Conservation (phyloP, 2,888 invertebrate species). For the Drosophila recens region DNA sequence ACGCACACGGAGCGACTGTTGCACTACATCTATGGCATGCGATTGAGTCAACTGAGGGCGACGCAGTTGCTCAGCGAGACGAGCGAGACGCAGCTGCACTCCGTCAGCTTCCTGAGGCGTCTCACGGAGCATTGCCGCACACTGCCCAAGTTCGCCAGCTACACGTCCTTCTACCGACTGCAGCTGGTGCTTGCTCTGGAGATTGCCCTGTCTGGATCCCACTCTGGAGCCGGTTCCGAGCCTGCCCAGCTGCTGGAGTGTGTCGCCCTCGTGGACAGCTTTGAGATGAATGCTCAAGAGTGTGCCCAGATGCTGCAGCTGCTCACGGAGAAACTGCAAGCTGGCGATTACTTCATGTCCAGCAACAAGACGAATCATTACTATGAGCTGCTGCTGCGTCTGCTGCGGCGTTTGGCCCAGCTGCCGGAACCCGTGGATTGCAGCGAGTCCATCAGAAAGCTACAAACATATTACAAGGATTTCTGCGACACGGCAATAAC, state of each 20-base stretch:
- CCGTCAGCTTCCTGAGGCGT: constrained; percentile 74
- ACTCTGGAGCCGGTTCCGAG: background rate
- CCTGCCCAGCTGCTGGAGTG: constrained; percentile 64
- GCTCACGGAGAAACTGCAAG: constrained; percentile 82
- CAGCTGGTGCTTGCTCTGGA: constrained; percentile 82
- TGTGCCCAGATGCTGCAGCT: constrained; percentile 77
- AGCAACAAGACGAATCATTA: constrained; percentile 84
- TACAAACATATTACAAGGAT: constrained; percentile 85
- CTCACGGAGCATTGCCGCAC: constrained; percentile 71
- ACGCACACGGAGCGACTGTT: constrained; percentile 69
- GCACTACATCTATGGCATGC: constrained; percentile 82
- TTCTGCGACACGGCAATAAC: constrained; percentile 83
- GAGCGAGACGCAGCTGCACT: constrained; percentile 67
- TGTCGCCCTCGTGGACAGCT: constrained; percentile 75
- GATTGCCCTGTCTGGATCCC: constrained; percentile 46
- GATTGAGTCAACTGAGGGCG: constrained; percentile 72
- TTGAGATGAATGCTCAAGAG: constrained; percentile 73
- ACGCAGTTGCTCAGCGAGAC: constrained; percentile 71
- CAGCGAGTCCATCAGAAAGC: constrained; percentile 84
- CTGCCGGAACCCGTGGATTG: constrained; percentile 71
- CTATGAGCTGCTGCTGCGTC: constrained; percentile 86
- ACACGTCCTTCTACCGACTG: constrained; percentile 77
- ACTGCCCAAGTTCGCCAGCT: constrained; percentile 65
- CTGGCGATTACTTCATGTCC: constrained; percentile 79
- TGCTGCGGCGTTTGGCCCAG: constrained; percentile 86